A percentile compares a stretch with the other conserved stretches of the same genome.
phyloP scores from a whole-genome alignment of 1,140 invertebrate species.

The Drosophila trapezifrons region DNA sequence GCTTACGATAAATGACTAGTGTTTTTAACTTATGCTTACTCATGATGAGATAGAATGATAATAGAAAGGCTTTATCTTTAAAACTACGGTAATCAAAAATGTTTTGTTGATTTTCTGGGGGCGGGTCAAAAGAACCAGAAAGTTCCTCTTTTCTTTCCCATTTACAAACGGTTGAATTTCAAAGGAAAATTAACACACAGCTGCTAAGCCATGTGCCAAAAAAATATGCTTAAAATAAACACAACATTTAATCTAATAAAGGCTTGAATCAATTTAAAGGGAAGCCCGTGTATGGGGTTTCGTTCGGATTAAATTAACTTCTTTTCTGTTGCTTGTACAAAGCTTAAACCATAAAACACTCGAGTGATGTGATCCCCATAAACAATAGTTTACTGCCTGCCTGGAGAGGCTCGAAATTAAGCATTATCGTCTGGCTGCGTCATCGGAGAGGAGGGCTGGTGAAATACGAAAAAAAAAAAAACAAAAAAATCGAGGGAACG shows the following conservation, averaged over 20 bases:
- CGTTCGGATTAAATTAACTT: slow-evolving; percentile 19
- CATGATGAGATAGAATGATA: slow-evolving; percentile 8
- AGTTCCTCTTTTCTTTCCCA: not conserved
- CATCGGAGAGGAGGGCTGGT: slow-evolving; percentile 54
- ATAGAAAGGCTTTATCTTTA: not conserved
- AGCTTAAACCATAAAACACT: slow-evolving; percentile 21
- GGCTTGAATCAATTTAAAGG: slow-evolving; percentile 7
- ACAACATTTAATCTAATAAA: slow-evolving; percentile 22
- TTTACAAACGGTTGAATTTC: not conserved
- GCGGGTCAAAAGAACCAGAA: not conserved
- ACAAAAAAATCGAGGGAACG: slow-evolving; percentile 45
- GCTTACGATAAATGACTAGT: slow-evolving; percentile 2
- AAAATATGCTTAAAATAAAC: not conserved
- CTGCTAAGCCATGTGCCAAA: not conserved
- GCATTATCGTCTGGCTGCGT: slow-evolving; percentile 48
- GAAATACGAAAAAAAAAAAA: slow-evolving; percentile 47
- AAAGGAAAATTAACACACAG: not conserved
- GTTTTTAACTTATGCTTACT: not conserved
- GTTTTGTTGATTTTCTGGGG: not conserved
- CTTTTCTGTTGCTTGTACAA: not conserved
- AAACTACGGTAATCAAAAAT: not conserved
- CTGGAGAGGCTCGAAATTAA: slow-evolving; percentile 16
- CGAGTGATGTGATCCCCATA: slow-evolving; percentile 35
- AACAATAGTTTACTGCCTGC: slow-evolving; percentile 27
- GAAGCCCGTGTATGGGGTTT: slow-evolving; percentile 7